A percentile compares a stretch with the other conserved stretches of the same genome.
Conservation (phyloP, 1,140 invertebrate species). For the Helicorthomorpha holstii region DNA sequence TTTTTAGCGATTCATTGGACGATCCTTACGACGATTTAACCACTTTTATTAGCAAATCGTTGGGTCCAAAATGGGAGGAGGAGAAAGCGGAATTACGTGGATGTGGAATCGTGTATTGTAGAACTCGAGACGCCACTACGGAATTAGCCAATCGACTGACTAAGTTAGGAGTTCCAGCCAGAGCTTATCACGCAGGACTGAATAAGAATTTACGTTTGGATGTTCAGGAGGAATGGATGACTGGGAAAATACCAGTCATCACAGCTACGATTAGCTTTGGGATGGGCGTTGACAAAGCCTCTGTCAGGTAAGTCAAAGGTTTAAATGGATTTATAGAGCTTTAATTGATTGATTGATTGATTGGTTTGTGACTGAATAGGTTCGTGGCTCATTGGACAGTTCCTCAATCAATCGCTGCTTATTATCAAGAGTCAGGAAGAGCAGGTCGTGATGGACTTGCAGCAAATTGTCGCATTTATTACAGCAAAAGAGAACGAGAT, state of each 20-base stretch:
- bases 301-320: constrained; percentile 35
- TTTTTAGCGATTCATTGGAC: constrained; percentile 59
- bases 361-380: constrained; percentile 23
- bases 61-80: constrained; percentile 23
- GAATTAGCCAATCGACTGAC: constrained; percentile 37
- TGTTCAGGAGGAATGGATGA: constrained; percentile 47
- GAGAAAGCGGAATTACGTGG: constrained; percentile 29
- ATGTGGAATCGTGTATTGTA: constrained; percentile 55
- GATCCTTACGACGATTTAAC: constrained; percentile 59
- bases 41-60: constrained; percentile 36
- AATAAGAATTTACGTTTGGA: constrained; percentile 28
- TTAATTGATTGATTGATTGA: constrained; percentile 10
- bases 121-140: constrained; percentile 43
- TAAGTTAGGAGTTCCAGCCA: constrained; percentile 33
- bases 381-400: constrained; percentile 87
- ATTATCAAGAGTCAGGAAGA: constrained; percentile 44
- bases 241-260: constrained; percentile 39
- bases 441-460: constrained; percentile 43
- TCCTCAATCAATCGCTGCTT: constrained; percentile 52
- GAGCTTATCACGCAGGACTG: constrained; percentile 48
- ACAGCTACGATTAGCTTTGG: constrained; percentile 50
- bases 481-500: constrained; percentile 55
- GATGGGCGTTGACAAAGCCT: constrained; percentile 54
- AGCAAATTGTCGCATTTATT: constrained; percentile 44
- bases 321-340: constrained; percentile 3